Evolutionary conservation across 1,140 invertebrate genomes (phyloP), one percentile per base, ranked within the genome.

Genomic region (Popillia japonica): DNA sequence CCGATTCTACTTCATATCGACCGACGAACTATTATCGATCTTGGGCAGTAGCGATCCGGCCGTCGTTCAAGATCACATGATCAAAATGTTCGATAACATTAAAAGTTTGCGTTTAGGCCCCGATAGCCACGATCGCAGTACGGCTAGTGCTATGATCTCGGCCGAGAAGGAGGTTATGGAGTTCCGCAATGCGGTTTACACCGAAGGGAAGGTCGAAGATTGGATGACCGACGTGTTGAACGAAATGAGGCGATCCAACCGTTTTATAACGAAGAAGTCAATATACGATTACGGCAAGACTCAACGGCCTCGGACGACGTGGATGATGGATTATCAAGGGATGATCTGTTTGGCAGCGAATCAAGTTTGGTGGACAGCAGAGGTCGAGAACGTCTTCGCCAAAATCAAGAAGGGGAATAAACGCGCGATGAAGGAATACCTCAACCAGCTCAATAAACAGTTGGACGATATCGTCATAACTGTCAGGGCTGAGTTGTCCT

Each of bases 21-120:
- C 97, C 78, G 96, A 97, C 84, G 96, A 98, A 87, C 85, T 98
- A 76, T 89, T 98, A 10, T 94, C 93, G 41, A 96, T 98, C 81
- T 89, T 98, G n/a, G 96, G 96, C 34, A 96, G 92, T 83, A 94
- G 92, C 81, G 92, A 95, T 78, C 91, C 93, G 20, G 88, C 88
- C 73, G 93, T 92, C 84, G 94, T 97, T 14, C 96, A 98, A 87
- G 94, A 96, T 83, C 94, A 98, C 83, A 95, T 97, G 90, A 95
- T 96, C 68, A 98, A 98, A 90, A 97, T 98, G 94, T 98, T 95
- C 87, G 95, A 97, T 85, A 97, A 97, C 85, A 92, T 98, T 11
- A 91, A 92, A 82, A 91, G 92, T 68, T 88, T 97, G 76, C 89
- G 90, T 75, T 88, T 96, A 78, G 87, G 87, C 40, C 87, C 89